phyloP scores from a whole-genome alignment of 92 coral and sea anemone species.

The Ricordea florida region DNA sequence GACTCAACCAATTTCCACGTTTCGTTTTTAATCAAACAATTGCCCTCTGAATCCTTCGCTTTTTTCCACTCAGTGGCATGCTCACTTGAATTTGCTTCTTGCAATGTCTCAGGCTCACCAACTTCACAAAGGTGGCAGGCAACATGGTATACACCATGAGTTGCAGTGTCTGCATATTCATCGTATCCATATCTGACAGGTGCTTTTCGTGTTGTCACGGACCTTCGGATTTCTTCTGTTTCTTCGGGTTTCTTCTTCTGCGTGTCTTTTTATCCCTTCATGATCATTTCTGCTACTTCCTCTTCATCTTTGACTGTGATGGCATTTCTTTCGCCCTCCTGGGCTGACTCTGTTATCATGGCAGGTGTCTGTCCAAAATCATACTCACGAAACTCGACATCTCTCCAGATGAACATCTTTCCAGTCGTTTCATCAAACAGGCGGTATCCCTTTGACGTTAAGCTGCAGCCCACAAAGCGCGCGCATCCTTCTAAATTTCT shows the following conservation, averaged over 20 bases:
- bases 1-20: too few relatives aligned
- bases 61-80: slow-evolving; percentile 9
- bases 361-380: slow-evolving; percentile 15
- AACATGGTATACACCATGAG: slow-evolving; percentile 12
- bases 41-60: too few relatives aligned
- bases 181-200: slow-evolving; percentile 37
- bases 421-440: slow-evolving; percentile 37
- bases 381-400: slow-evolving; percentile 43
- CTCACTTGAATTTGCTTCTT: slow-evolving; percentile 5
- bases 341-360: slow-evolving; percentile 3
- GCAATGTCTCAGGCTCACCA: slow-evolving; percentile 17
- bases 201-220: slow-evolving; percentile 4
- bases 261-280: slow-evolving; percentile 3
- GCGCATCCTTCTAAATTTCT: slow-evolving; percentile 42
- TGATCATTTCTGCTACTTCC: slow-evolving; percentile 7
- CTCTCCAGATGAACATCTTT: slow-evolving; percentile 47
- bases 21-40: too few relatives aligned
- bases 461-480: slow-evolving; percentile 44
- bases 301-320: not conserved
- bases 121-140: slow-evolving; percentile 25
- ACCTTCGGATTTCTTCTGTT: slow-evolving; percentile 31
- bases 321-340: not conserved
- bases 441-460: slow-evolving; percentile 42
- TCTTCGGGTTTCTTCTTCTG: slow-evolving; percentile 10
- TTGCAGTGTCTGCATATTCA: slow-evolving; percentile 31